These are phyloP conservation scores for Buphagus erythrorhynchus DNA, from an alignment of 2,797 vertebrate species.

Conservation along the genomic window DNA sequence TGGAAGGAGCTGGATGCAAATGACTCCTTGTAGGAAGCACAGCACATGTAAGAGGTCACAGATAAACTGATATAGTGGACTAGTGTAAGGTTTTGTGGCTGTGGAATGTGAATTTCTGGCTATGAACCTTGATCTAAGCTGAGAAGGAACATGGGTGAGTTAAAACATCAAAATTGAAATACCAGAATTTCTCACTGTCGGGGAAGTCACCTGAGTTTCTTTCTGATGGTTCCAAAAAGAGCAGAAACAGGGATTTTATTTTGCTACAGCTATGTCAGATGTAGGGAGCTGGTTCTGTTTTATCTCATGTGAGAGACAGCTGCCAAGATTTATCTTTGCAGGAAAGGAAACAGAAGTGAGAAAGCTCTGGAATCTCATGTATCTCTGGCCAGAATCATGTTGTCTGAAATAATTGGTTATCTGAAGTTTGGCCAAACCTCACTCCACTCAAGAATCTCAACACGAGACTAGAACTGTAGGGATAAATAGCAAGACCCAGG, in stretches of 20 bases:
- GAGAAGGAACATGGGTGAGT: neutral
- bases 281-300: neutral
- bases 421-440: neutral
- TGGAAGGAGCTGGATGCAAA: neutral
- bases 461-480: neutral
- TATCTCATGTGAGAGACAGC: neutral
- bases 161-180: neutral
- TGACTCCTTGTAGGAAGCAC: neutral
- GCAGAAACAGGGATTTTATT: neutral
- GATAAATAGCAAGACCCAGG: neutral
- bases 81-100: neutral
- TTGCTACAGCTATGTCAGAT: neutral
- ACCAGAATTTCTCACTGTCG: neutral
- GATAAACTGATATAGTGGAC: neutral
- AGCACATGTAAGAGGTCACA: neutral
- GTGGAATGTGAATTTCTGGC: neutral
- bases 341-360: neutral
- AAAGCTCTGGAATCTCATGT: neutral
- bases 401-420: neutral
- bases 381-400: neutral
- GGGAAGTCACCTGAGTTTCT: neutral
- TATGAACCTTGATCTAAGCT: neutral
- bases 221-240: neutral
- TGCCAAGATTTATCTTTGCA: slow-evolving; percentile 10
- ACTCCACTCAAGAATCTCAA: neutral